phyloP scores from a whole-genome alignment of 2,113 vertebrate species.

The Hemiprocne comata region DNA sequence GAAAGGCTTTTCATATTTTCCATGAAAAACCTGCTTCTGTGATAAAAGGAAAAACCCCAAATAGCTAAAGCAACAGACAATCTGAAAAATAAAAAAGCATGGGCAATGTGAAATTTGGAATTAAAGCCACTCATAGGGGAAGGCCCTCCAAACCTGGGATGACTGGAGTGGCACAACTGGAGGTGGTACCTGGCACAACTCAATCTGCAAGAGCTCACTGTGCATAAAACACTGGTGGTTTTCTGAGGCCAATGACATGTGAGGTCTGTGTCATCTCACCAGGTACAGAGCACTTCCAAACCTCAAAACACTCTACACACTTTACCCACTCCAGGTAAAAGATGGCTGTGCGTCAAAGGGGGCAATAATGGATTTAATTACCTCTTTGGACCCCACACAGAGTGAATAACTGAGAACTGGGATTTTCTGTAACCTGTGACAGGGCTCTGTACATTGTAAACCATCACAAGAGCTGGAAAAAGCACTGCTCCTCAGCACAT shows the following conservation, averaged over 20 bases:
- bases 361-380: not conserved
- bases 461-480: not conserved
- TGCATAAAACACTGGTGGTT: not conserved
- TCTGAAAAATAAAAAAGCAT: not conserved
- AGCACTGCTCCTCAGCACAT: not conserved
- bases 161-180: not conserved
- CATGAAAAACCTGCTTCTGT: not conserved
- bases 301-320: not conserved
- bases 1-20: not conserved
- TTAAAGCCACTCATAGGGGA: not conserved
- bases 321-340: not conserved
- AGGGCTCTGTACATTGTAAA: not conserved
- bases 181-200: not conserved
- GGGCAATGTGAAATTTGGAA: not conserved
- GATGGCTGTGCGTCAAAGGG: not conserved
- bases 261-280: not conserved
- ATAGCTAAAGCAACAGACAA: not conserved
- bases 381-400: not conserved
- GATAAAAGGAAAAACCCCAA: not conserved
- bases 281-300: not conserved
- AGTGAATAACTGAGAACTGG: not conserved
- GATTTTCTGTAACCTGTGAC: not conserved
- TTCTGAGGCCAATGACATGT: not conserved
- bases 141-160: not conserved
- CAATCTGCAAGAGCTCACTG: not conserved